Percentiles rank a stretch among this genome's conserved stretches.
phyloP scores from a whole-genome alignment of 35 echinoderm and acorn worm species.

The Ophiothrix spiculata region DNA sequence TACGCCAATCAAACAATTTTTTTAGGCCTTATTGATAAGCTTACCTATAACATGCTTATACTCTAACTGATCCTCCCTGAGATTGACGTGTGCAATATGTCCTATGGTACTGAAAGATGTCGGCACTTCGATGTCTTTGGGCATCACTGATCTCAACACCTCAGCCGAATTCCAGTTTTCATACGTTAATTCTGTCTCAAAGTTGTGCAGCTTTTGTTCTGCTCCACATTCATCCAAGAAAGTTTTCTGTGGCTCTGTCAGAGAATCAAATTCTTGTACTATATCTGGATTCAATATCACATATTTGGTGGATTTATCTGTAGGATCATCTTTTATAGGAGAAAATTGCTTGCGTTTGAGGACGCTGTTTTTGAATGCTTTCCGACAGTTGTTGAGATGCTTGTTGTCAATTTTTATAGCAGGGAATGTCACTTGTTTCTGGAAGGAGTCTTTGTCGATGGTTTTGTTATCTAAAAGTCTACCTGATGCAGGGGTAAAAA shows the following conservation, averaged over 20 bases:
- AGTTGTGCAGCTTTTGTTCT: slow-evolving; percentile 53
- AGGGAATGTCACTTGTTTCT: slow-evolving; percentile 43
- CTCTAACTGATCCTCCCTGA: slow-evolving; percentile 60
- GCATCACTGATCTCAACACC: slow-evolving; percentile 61
- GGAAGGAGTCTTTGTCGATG: slow-evolving; percentile 43
- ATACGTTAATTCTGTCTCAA: slow-evolving; percentile 61
- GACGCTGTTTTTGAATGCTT: slow-evolving; percentile 28
- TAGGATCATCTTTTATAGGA: slow-evolving; percentile 26
- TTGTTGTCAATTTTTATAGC: slow-evolving; percentile 55
- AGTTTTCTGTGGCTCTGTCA: slow-evolving; percentile 39
- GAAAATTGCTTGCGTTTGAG: slow-evolving; percentile 20
- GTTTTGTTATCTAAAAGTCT: background rate
- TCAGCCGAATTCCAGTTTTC: slow-evolving; percentile 70
- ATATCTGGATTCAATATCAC: slow-evolving; percentile 72
- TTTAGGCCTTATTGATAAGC: too few species aligned
- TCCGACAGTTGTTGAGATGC: slow-evolving; percentile 21
- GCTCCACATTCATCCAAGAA: slow-evolving; percentile 47
- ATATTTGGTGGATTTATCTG: slow-evolving; percentile 32
- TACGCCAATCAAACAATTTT: too few species aligned
- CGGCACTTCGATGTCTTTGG: slow-evolving; percentile 49
- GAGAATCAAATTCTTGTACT: slow-evolving; percentile 16
- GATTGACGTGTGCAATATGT: slow-evolving; percentile 88
- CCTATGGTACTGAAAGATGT: slow-evolving; percentile 85
- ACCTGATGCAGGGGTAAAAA: slow-evolving; percentile 15
- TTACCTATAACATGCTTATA: slow-evolving; percentile 91